Percentiles rank a stretch among this genome's conserved stretches.
phyloP scores from a whole-genome alignment of 2,888 invertebrate genomes.

The Cataglyphis altisquamis region DNA sequence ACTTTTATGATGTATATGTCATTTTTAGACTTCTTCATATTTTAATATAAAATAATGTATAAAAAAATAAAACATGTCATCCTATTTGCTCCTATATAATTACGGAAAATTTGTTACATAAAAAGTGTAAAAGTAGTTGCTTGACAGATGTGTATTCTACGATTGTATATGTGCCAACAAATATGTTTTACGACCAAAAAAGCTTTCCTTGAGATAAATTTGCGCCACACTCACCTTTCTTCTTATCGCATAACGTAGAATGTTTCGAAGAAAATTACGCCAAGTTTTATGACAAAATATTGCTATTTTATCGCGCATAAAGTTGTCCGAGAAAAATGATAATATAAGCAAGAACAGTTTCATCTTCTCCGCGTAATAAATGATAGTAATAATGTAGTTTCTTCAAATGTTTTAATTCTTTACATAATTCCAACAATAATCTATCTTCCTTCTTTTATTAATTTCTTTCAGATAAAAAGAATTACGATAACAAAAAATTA shows the following conservation, averaged over 20 bases:
- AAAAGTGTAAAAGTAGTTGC: neutral
- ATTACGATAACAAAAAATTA: neutral
- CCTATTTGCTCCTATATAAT: neutral
- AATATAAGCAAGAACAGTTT: slow-evolving; percentile 22
- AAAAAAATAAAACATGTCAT: neutral
- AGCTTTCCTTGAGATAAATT: slow-evolving; percentile 41
- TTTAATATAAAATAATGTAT: neutral
- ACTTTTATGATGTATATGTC: neutral
- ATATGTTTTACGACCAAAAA: slow-evolving; percentile 2
- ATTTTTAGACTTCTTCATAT: neutral
- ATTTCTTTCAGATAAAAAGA: neutral
- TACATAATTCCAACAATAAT: neutral
- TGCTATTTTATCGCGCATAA: slow-evolving; percentile 22
- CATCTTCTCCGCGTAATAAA: slow-evolving; percentile 15
- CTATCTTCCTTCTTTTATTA: neutral
- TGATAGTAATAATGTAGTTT: neutral
- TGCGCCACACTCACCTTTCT: neutral
- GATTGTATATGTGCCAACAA: neutral
- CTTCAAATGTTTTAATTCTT: slow-evolving; percentile 18
- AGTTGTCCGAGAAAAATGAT: slow-evolving; percentile 12
- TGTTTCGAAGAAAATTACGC: slow-evolving; percentile 39
- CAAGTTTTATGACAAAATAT: slow-evolving; percentile 27
- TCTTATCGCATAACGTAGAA: neutral
- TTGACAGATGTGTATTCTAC: neutral
- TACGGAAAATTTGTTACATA: neutral